Base-by-base conservation (phyloP, 1,140 invertebrate species). In the Cherax quadricarinatus region DNA sequence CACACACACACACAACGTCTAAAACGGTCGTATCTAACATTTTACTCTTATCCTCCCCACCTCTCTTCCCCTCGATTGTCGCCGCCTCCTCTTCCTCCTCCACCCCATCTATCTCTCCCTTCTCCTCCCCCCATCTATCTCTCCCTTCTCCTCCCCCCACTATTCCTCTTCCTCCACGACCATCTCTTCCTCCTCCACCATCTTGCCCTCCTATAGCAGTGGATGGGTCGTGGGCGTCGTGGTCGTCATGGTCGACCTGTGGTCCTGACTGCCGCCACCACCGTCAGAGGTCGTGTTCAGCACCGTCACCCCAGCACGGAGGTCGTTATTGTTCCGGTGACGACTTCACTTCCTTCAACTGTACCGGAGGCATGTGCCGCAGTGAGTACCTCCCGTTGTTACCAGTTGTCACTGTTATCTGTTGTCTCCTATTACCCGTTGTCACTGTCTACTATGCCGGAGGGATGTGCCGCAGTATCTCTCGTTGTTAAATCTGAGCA, bases 211-310 rank as follows among this genome's bases (percentile, higher is more conserved):
- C 7, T 5, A 30, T 16, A 83, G 85, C 90, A 24, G 84, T 92
- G 60, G 78, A 96, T 94, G 95, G 96, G 53, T 94, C 94, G 14
- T 96, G 95, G 95, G 94, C 95, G 12, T 94, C 94, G n/a, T 96
- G 95, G 95, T 94, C 94, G 70, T 80, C 93, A 3, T 96, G 95
- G 95, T 95, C 94, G 18, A 93, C 93, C 18, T 95, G 95, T 92
- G 94, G 94, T 2, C 93, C 94, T 14, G 95, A 95, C 12, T 96
- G 62, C 97, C 97, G 97, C 24, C 94, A 95, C 93, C 94, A 93
- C 18, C 94, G 95, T 14, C 91, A 92, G 7, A 90, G 95, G 62
- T 93, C 92, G 0, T 96, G 95, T 92, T 94, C 94, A 5, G 95
- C 94, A 84, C 95, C 95, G 1, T 92, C 94, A 48, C 95, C 95